Conservation (phyloP, 2,113 vertebrate species). For the Dicrurus megarhynchus region DNA sequence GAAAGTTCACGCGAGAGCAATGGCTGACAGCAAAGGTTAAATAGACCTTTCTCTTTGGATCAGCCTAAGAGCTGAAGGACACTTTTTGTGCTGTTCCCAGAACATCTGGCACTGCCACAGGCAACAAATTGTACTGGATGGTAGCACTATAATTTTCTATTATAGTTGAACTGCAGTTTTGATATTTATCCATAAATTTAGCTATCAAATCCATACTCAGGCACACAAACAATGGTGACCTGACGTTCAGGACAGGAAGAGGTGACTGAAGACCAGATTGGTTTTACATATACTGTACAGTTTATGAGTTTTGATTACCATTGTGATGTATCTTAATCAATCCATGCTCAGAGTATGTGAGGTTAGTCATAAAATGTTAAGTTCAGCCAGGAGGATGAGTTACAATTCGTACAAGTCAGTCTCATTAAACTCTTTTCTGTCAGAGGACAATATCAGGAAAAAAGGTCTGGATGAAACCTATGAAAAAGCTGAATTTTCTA, state of each 20-base stretch:
- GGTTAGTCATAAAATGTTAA: not conserved
- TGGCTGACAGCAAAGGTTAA: not conserved
- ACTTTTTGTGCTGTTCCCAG: not conserved
- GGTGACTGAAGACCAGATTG: not conserved
- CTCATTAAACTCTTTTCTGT: not conserved
- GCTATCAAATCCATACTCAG: not conserved
- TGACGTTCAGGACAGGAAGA: not conserved
- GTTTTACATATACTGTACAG: not conserved
- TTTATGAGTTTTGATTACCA: not conserved
- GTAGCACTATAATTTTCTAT: not conserved
- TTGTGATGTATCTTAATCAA: not conserved
- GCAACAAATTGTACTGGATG: not conserved
- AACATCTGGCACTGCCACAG: not conserved
- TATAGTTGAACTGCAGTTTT: not conserved
- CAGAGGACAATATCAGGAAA: not conserved
- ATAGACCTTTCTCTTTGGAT: not conserved
- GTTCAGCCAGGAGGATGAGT: not conserved
- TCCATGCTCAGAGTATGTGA: not conserved
- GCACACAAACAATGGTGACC: not conserved
- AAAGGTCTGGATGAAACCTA: not conserved
- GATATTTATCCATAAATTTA: not conserved
- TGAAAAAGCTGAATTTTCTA: not conserved
- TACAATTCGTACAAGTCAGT: not conserved
- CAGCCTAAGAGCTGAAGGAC: not conserved
- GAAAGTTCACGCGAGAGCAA: not conserved